Conservation (phyloP, 2,888 invertebrate species). For the Anagyrus pseudococci region DNA sequence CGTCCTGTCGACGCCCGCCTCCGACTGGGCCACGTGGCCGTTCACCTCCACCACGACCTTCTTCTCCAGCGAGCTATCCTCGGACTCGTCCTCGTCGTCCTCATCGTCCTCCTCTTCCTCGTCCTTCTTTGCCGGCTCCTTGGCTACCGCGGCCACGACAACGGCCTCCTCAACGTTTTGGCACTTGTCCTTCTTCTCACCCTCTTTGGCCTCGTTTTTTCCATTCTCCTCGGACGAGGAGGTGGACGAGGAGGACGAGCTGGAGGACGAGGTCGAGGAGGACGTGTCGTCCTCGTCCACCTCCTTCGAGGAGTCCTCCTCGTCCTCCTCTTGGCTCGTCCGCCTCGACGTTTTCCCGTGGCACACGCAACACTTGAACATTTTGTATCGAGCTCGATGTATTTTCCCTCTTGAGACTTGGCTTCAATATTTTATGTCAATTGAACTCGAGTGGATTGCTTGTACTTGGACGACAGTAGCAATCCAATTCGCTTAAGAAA, state of each 20-base stretch:
- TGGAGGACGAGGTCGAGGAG: not conserved
- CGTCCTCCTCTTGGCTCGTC: conserved; percentile 40
- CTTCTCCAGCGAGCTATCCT: not conserved
- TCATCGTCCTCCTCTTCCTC: conserved; percentile 3
- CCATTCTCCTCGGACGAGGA: conserved; percentile 22
- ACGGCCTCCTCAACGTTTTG: conserved; percentile 20
- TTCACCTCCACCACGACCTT: conserved; percentile 26
- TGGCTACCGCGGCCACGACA: conserved; percentile 3
- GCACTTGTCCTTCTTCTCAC: conserved; percentile 33
- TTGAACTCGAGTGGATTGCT: not conserved
- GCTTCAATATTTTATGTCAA: too few species aligned
- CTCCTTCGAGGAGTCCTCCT: conserved; percentile 34
- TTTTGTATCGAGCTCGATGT: conserved; percentile 35
- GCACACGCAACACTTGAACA: conserved; percentile 59
- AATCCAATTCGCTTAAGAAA: too few species aligned
- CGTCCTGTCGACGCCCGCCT: conserved; percentile 11
- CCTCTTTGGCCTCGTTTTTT: conserved; percentile 32
- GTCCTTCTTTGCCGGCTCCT: conserved; percentile 4
- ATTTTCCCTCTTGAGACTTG: not conserved
- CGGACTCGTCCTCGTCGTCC: conserved; percentile 6
- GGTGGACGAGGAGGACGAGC: conserved; percentile 24
- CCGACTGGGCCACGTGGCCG: conserved; percentile 13
- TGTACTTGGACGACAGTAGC: not conserved
- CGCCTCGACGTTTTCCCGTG: conserved; percentile 47
- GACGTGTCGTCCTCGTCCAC: conserved; percentile 34